Base-by-base conservation (phyloP, 2,888 invertebrate genomes). In the Zelleria hepariella region DNA sequence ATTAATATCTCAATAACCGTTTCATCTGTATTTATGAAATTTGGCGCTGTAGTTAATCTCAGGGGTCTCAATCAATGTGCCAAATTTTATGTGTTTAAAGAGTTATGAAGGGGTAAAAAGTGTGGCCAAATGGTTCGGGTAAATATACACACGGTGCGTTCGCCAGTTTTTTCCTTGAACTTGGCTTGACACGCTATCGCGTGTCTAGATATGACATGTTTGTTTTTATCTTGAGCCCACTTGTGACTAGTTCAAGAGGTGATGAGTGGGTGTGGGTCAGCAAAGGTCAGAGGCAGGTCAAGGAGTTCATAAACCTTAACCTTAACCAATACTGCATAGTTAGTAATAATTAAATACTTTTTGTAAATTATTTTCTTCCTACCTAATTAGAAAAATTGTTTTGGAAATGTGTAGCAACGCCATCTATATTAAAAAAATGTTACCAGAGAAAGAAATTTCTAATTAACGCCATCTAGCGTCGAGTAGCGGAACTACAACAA, bases 401-500 rank as follows among this genome's bases (percentile, higher is more conserved):
- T 15, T 1, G 15, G 15, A 42, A 42, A 42, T 42, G 3, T 1
- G 15, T 15, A 3, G 32, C 5, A 48, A 20, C 23, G 58, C 63
- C 68, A 63, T 66, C 67, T 69, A 62, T 63, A 62, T 65, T 64
- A 18, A 59, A 62, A 62, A 2, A 53, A 55, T 51, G 10, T 6
- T 55, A 57, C 3, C 23, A 68, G 60, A 53, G 2, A 20, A 42
- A 5, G 10, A 47, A 48, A 47, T 42, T 57, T 32, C 32, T 24
- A 0, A 20, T 5, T 21, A 48, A 32, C 59, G 63, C 62, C 64
- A 67, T 55, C 67, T 66, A 60, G 54, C 25, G 64, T 55, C 49
- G 57, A 73, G 59, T 75, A 78, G 75, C 58, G 7, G 25, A 63
- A 73, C 65, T 66, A 58, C 15, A 42, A 42, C 15, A 42, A 42